Evolutionary conservation across 2,797 vertebrate genomes (phyloP), one percentile per base, ranked within the genome.

Genomic region (Synaphobranchus kaupii): DNA sequence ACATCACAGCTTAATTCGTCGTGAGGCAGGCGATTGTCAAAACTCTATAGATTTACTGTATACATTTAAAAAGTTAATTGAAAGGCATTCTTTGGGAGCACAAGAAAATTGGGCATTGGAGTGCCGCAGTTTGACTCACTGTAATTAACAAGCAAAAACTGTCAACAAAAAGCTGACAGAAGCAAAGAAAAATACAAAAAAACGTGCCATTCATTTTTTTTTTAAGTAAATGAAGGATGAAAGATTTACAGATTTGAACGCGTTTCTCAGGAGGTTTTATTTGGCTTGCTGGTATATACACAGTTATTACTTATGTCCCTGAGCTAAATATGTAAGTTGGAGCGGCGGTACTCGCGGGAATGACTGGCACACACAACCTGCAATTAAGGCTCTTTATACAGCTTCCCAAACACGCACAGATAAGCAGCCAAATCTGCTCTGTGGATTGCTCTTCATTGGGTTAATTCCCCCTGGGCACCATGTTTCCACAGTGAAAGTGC

Each of bases 301-400:
- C 25, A 48, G 17, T 15, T 15, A 15, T 87, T 89, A 88, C 90
- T 89, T 90, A 85, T 89, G 89, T 73, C 76, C 73, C 31, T 3
- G 8, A 52, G 44, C 76, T 85, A n/a, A 84, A 20, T 25, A 47
- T 83, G 52, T 66, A 83, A 71, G 56, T 25, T 58, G 15, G 68
- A 84, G 89, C 88, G 89, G 85, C 89, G 90, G 89, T 91, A 87
- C 94, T 95, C 94, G 86, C 28, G 88, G 92, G 92, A 86, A 93
- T 92, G 94, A 92, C 92, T 71, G 87, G 91, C 89, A 90, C 92
- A 95, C 91, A 87, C 90, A 90, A 93, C 92, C 93, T 93, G 92
- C 95, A 94, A 94, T 95, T 95, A 95, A 91, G 91, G 92, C 94
- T 88, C 89, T 56, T 89, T 89, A 91, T 63, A 87, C 82, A 84